Conservation (phyloP, 1,140 invertebrate genomes). For the Euwallacea similis region DNA sequence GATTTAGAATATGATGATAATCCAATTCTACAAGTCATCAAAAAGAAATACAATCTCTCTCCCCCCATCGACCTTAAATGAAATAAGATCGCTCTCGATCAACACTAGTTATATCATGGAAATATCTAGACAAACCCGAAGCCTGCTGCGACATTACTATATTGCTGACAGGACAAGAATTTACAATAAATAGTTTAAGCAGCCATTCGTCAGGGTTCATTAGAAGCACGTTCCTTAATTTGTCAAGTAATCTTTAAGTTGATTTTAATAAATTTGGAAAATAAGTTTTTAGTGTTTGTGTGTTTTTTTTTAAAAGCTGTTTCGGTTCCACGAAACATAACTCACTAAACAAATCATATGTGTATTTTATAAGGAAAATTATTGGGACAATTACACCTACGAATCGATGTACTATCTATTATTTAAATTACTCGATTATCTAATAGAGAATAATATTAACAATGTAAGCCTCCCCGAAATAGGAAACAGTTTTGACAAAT, state of each 20-base stretch:
- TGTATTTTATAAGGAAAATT: conserved; percentile 9
- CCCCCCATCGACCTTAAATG: neutral
- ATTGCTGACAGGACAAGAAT: too few species aligned
- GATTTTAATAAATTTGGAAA: too few species aligned
- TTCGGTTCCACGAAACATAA: too few species aligned
- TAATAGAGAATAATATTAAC: neutral
- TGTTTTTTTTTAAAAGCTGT: too few species aligned
- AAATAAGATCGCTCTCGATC: neutral
- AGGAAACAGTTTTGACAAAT: neutral
- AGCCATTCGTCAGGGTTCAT: too few species aligned
- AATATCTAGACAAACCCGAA: too few species aligned
- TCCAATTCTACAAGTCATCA: neutral
- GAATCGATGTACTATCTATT: conserved; percentile 2
- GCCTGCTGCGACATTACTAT: too few species aligned
- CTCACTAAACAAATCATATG: neutral
- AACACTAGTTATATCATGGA: too few species aligned
- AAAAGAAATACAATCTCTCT: neutral
- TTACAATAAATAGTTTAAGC: too few species aligned
- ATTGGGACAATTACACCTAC: neutral
- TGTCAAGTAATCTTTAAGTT: too few species aligned
- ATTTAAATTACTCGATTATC: neutral
- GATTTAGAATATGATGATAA: conserved; percentile 2
- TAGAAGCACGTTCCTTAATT: too few species aligned
- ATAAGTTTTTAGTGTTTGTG: too few species aligned
- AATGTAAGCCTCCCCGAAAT: neutral